Evolutionary conservation across 2,113 vertebrate species (phyloP), one percentile per base, ranked within the genome.

Genomic region (Casuarius casuarius): DNA sequence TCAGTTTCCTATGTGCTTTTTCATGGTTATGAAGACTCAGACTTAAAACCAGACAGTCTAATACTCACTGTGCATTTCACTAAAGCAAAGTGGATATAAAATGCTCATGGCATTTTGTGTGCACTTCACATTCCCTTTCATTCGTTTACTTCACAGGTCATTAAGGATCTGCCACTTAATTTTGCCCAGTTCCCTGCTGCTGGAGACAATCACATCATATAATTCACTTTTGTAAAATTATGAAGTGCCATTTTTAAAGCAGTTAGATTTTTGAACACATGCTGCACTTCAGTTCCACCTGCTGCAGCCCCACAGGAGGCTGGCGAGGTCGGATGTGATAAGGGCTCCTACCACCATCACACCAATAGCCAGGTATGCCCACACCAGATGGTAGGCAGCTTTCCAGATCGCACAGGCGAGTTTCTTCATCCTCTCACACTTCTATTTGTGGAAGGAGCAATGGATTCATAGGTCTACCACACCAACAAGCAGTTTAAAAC

Each of bases 401-500:
- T 85, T 87, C 93, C 95, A 84, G 76, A 90, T 70, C 74, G 66
- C 52, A 51, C 81, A 93, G 82, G 92, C 83, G 62, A 90, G 63
- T 61, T 87, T 85, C 62, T 90, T 85, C 81, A 92, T 76, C 9
- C 40, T 90, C 49, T 82, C 61, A 82, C 5, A 18, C 52, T 91
- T 84, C 76, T 91, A 33, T 91, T 80, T 96, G 84, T 76, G 71
- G 58, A 90, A 91, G 44, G 3, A 65, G 33, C 48, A 72, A 52
- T 12, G 23, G 89, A 92, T 89, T 93, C 40, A 44, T 12, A 80
- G 44, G 10, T 71, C 79, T 81, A 75, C 28, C 66, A 89, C 52
- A 84, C 5, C 29, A 77, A 54, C 7, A 28, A 12, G 44, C 35
- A 20, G 9, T 66, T 33, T 40, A 68, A 68, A 91, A 81, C 28